Base-by-base conservation (phyloP, 2,797 vertebrate species). In the Tolypeutes matacus region DNA sequence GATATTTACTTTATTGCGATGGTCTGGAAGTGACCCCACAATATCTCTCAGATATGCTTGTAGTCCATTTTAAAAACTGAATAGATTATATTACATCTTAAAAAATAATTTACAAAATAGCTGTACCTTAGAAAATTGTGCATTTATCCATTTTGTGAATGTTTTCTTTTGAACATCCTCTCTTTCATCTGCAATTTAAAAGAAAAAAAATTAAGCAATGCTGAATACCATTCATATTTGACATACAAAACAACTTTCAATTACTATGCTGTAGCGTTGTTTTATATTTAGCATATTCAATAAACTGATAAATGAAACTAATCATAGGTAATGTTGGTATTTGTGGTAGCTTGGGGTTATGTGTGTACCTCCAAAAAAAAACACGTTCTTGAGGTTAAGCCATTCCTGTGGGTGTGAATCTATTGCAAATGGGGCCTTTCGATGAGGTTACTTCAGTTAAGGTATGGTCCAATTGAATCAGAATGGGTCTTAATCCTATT, bases 91-190 rank as follows among this genome's bases (percentile, higher is more conserved):
- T 36, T 70, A n/a, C 7, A 78, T 53, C 20, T 85, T 86, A 83
- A 91, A 95, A 89, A 17, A 91, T 23, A 95, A 92, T 31, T 42
- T 89, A 88, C 31, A 90, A 80, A 90, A 62, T 60, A 80, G 39
- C 56, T 96, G 98, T 99, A 99, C 99, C 99, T 99, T 99, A 98
- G 98, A 97, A 98, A 99, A 99, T 98, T 99, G 99, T 95, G 99
- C 99, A 98, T 99, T 99, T 98, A 99, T 99, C 99, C 99, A 99
- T 99, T 99, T 99, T 98, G 99, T 99, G 99, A 99, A 99, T 98
- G 99, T 99, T 99, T 99, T 99, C 99, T 99, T 99, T 98, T 99
- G 99, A 98, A 99, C 99, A 98, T 99, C 99, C 99, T 99, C 99
- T 98, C 99, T 99, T 99, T 99, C 99, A 99, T 99, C 99, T 99